Evolutionary conservation across 2,113 vertebrate genomes (phyloP).

Genomic region (Falcunculus frontatus): DNA sequence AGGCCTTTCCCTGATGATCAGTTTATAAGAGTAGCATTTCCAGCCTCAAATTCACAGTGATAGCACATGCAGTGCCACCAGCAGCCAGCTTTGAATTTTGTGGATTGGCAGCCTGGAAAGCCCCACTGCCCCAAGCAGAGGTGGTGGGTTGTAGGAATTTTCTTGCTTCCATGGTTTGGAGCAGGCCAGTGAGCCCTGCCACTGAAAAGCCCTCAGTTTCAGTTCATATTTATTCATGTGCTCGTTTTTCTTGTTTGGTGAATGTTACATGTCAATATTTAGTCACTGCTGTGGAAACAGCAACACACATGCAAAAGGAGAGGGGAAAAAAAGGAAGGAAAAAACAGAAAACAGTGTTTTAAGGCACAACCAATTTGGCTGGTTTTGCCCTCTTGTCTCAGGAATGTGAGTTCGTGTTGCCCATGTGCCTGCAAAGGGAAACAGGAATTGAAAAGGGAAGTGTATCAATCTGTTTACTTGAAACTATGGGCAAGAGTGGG

Average conservation of each 20-base stretch:
- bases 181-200: not conserved
- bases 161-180: not conserved
- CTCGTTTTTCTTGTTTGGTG: conserved; percentile 39
- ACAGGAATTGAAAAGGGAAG: conserved; percentile 43
- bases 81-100: not conserved
- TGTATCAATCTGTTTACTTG: conserved; percentile 27
- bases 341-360: not conserved
- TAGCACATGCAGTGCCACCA: not conserved
- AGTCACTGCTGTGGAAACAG: conserved; percentile 33
- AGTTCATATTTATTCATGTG: not conserved
- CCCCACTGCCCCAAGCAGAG: not conserved
- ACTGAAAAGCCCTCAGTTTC: not conserved
- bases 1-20: not conserved
- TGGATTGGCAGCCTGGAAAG: not conserved
- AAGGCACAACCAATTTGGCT: not conserved
- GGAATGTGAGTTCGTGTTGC: not conserved
- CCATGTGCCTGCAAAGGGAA: not conserved
- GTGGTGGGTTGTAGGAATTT: not conserved
- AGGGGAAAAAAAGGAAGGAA: not conserved
- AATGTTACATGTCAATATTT: conserved; percentile 40
- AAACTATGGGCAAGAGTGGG: not conserved
- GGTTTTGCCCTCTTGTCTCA: not conserved
- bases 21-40: not conserved
- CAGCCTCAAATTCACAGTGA: not conserved
- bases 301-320: not conserved